Conservation (phyloP, 2,113 vertebrate genomes). For the Galbula dea region DNA sequence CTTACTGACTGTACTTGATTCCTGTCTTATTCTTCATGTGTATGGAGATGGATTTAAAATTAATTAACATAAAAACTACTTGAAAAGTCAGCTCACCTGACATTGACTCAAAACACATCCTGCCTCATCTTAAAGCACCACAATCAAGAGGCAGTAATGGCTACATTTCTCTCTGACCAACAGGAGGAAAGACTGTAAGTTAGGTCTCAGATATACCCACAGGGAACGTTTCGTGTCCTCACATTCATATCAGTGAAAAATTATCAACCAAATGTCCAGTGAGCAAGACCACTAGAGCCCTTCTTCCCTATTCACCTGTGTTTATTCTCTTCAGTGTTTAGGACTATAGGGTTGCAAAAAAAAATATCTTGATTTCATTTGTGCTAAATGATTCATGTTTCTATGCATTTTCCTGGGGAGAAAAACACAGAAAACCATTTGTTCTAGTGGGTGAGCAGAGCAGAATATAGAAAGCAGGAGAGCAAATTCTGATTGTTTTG, state of each 20-base stretch:
- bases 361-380: background rate
- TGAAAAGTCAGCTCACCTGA: background rate
- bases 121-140: background rate
- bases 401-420: background rate
- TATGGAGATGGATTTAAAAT: background rate
- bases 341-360: background rate
- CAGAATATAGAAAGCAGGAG: background rate
- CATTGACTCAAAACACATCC: background rate
- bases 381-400: background rate
- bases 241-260: background rate
- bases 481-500: background rate
- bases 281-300: background rate
- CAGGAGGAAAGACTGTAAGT: background rate
- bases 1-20: background rate
- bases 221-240: background rate
- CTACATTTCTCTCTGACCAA: background rate
- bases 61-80: background rate
- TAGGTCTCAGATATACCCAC: background rate
- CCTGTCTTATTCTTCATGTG: background rate
- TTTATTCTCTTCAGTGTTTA: background rate
- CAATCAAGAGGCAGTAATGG: background rate
- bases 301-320: background rate
- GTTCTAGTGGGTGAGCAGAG: background rate
- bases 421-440: background rate
- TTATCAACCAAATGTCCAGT: background rate